Evolutionary conservation across 2,113 vertebrate species (phyloP).

Genomic region (Melierax canorus): DNA sequence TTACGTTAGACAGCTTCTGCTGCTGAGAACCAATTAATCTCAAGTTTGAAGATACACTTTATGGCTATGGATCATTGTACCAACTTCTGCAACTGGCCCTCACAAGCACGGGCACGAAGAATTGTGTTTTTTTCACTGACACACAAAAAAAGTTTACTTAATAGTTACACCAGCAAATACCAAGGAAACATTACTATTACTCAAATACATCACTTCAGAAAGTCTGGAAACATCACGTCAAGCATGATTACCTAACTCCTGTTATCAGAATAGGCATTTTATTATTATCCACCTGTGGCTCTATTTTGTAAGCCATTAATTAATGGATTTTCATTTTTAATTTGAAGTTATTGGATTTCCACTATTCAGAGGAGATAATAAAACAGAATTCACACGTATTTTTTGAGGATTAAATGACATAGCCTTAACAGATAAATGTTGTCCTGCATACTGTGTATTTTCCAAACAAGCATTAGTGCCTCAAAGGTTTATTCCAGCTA

Average conservation of each 20-base stretch:
- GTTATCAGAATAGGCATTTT: background rate
- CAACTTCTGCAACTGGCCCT: background rate
- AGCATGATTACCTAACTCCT: background rate
- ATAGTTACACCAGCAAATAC: background rate
- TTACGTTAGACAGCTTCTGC: background rate
- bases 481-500: constrained; percentile 3
- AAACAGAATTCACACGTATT: background rate
- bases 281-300: background rate
- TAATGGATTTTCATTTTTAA: background rate
- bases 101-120: rapidly evolving
- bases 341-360: background rate
- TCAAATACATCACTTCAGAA: background rate
- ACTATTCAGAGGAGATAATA: background rate
- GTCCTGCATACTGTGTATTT: constrained; percentile 26
- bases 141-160: rapidly evolving
- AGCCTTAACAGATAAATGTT: constrained; percentile 17
- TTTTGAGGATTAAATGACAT: background rate
- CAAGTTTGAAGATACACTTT: background rate
- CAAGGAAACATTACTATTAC: background rate
- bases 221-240: background rate
- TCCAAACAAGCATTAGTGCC: constrained; percentile 43
- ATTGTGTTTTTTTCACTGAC: background rate
- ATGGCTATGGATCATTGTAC: background rate
- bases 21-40: background rate
- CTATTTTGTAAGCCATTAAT: background rate